phyloP scores from a whole-genome alignment of 35 echinoderm and acorn worm genomes.

The Lytechinus variegatus region DNA sequence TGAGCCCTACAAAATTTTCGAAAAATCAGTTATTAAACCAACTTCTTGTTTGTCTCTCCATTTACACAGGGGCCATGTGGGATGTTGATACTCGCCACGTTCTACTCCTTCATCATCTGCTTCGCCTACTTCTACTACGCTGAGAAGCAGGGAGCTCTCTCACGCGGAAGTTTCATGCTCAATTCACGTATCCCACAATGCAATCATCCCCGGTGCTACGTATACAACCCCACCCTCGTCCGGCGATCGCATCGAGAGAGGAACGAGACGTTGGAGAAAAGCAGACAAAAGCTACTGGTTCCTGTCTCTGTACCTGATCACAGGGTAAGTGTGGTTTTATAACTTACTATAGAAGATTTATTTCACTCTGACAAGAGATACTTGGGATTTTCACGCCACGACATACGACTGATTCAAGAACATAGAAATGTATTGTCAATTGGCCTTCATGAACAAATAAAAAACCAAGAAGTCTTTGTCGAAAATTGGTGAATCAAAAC shows the following conservation, averaged over 20 bases:
- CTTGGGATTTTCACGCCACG: too few relatives aligned
- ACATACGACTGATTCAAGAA: too few relatives aligned
- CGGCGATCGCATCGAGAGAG: conserved; percentile 9
- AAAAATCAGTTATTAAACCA: background rate
- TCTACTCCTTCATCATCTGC: conserved; percentile 69
- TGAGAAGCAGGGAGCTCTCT: conserved; percentile 39
- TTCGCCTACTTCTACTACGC: conserved; percentile 72
- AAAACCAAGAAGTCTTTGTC: too few relatives aligned
- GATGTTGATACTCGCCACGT: conserved; percentile 65
- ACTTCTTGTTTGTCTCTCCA: background rate
- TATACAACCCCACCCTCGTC: conserved; percentile 33
- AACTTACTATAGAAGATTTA: too few relatives aligned
- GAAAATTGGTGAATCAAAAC: too few relatives aligned
- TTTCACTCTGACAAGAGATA: too few relatives aligned
- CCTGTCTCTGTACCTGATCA: conserved; percentile 71
- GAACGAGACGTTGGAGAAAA: conserved; percentile 66
- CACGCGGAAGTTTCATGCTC: conserved; percentile 51
- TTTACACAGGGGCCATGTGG: conserved; percentile 60
- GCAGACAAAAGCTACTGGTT: conserved; percentile 60
- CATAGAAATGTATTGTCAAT: too few relatives aligned
- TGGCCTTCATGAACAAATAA: too few relatives aligned
- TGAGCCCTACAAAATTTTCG: too few relatives aligned
- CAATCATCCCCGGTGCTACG: conserved; percentile 60
- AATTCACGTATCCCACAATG: conserved; percentile 57
- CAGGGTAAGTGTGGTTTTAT: conserved; percentile 39